Evolutionary conservation across 2,113 vertebrate species (phyloP).

Genomic region (Agelaius tricolor): DNA sequence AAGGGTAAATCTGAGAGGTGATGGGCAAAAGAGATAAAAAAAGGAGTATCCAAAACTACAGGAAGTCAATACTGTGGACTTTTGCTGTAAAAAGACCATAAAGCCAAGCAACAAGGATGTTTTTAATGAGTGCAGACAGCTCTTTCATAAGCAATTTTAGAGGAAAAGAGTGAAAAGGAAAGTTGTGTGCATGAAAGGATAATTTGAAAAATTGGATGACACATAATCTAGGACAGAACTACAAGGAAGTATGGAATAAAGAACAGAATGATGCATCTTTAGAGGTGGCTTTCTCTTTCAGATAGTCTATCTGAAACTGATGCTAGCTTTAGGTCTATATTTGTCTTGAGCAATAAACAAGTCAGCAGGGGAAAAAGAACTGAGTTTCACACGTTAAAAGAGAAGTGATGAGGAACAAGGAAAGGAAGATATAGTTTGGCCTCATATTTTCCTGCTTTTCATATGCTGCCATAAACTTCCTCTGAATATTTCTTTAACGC

Average conservation of each 20-base stretch:
- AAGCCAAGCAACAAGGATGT: not conserved
- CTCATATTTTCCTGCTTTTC: not conserved
- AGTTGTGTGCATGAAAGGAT: not conserved
- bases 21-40: not conserved
- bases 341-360: not conserved
- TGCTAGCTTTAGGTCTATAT: not conserved
- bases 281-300: not conserved
- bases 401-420: not conserved
- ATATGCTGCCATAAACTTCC: not conserved
- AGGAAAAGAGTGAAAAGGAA: not conserved
- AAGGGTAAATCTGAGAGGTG: not conserved
- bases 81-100: not conserved
- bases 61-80: fast-evolving
- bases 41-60: not conserved
- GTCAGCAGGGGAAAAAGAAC: not conserved
- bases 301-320: not conserved
- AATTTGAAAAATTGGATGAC: not conserved
- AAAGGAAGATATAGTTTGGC: not conserved
- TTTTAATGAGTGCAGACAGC: not conserved
- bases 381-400: not conserved
- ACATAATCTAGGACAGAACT: not conserved
- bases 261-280: not conserved
- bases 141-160: not conserved
- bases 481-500: not conserved
- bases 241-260: not conserved